Conservation (phyloP, 2,888 invertebrate species). For the Nemurella pictetii region DNA sequence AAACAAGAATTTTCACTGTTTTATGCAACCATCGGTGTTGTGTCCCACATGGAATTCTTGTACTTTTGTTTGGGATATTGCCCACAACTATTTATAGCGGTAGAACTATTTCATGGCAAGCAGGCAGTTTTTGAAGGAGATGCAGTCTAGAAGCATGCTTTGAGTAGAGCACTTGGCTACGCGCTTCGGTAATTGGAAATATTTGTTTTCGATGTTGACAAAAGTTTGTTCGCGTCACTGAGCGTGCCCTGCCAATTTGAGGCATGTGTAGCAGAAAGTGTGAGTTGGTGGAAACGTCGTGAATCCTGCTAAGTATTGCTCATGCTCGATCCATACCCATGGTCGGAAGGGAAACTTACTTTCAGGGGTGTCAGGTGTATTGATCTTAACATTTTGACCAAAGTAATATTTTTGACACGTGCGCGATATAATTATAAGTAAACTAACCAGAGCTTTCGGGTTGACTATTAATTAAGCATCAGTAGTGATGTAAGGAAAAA, state of each 20-base stretch:
- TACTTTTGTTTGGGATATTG: background rate
- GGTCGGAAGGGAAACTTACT: background rate
- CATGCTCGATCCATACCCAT: background rate
- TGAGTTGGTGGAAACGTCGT: background rate
- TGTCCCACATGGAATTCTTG: background rate
- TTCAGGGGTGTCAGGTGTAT: background rate
- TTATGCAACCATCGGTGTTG: background rate
- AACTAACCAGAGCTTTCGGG: background rate
- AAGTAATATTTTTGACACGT: background rate
- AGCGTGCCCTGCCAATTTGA: background rate
- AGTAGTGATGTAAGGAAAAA: no score
- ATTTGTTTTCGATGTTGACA: background rate
- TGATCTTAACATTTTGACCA: background rate
- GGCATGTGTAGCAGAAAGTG: background rate
- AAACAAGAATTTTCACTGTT: background rate
- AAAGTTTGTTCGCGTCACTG: background rate
- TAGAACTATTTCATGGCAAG: background rate
- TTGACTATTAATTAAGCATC: background rate
- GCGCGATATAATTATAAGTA: background rate
- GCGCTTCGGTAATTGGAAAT: background rate
- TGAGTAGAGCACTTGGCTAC: background rate
- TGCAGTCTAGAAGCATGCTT: background rate
- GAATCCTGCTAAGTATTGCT: no score
- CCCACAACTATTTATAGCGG: background rate
- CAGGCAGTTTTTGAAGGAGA: background rate